Percentiles rank a stretch among this genome's conserved stretches.
phyloP scores from a whole-genome alignment of 1,140 invertebrate genomes.

The Stenopsyche tienmushanensis region DNA sequence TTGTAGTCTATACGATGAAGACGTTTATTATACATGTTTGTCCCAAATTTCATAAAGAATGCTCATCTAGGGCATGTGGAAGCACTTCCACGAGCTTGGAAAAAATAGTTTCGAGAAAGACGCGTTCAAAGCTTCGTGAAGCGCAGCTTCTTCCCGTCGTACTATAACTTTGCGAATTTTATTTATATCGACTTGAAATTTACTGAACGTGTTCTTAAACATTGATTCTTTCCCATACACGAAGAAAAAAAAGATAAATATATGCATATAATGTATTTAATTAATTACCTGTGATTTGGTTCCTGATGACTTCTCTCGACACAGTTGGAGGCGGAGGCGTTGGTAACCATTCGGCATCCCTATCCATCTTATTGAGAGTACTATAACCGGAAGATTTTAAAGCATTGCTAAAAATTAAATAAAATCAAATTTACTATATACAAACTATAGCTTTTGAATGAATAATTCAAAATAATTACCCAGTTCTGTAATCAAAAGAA shows the following conservation, averaged over 20 bases:
- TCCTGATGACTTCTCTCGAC: slow-evolving; percentile 34
- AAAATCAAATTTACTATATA: slow-evolving; percentile 2
- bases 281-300: slow-evolving; percentile 33
- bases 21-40: no score
- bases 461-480: slow-evolving; percentile 39
- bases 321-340: slow-evolving; percentile 8
- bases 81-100: no score
- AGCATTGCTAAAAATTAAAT: slow-evolving; percentile 21
- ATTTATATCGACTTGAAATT: no score
- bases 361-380: slow-evolving; percentile 27
- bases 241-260: neutral
- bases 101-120: no score
- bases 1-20: no score
- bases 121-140: no score
- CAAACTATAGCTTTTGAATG: neutral
- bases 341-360: slow-evolving; percentile 29
- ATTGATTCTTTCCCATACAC: no score
- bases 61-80: no score
- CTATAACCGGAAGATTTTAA: slow-evolving; percentile 36
- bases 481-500: slow-evolving; percentile 53
- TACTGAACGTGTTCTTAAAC: no score
- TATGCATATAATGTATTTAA: neutral
- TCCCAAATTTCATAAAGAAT: no score
- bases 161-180: no score
- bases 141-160: no score